Evolutionary conservation across 2,888 invertebrate genomes (phyloP).

Genomic region (Hartigia nigra): DNA sequence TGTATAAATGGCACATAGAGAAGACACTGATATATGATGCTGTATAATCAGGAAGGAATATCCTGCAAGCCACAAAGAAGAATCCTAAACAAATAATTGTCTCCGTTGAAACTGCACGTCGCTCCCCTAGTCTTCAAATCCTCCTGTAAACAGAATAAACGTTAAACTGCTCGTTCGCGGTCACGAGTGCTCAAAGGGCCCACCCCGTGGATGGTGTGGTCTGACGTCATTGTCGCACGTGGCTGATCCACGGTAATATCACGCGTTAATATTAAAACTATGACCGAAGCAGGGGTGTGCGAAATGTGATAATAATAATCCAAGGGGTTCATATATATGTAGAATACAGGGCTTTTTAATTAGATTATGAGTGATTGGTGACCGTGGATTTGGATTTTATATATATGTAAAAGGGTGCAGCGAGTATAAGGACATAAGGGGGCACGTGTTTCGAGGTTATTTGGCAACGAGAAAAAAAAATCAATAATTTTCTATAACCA

Average conservation of each 20-base stretch:
- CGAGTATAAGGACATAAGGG: not conserved
- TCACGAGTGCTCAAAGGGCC: not conserved
- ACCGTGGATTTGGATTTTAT: slow-evolving; percentile 15
- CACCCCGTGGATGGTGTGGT: not conserved
- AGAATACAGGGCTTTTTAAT: slow-evolving; percentile 32
- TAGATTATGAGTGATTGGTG: slow-evolving; percentile 41
- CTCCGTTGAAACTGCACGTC: not conserved
- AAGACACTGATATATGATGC: not conserved
- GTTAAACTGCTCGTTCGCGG: slow-evolving; percentile 2
- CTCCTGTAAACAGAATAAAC: not conserved
- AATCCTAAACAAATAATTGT: slow-evolving; percentile 10
- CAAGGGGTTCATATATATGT: slow-evolving; percentile 9
- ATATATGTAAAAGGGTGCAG: slow-evolving; percentile 1
- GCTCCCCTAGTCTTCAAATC: not conserved
- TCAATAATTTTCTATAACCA: not conserved
- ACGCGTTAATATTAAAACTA: slow-evolving; percentile 35
- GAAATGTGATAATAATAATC: slow-evolving; percentile 17
- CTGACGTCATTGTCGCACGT: slow-evolving; percentile 4
- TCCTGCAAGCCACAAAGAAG: slow-evolving; percentile 6
- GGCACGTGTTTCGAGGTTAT: not conserved
- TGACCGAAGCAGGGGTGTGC: slow-evolving; percentile 7
- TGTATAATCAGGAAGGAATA: not conserved
- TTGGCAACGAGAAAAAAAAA: not conserved
- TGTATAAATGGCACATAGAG: not conserved
- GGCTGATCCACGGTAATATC: slow-evolving; percentile 12